A percentile compares a stretch with the other conserved stretches of the same genome.
These are phyloP conservation scores for Australoheros facetus DNA, from an alignment of 2,797 vertebrate genomes.

Conservation along the genomic window DNA sequence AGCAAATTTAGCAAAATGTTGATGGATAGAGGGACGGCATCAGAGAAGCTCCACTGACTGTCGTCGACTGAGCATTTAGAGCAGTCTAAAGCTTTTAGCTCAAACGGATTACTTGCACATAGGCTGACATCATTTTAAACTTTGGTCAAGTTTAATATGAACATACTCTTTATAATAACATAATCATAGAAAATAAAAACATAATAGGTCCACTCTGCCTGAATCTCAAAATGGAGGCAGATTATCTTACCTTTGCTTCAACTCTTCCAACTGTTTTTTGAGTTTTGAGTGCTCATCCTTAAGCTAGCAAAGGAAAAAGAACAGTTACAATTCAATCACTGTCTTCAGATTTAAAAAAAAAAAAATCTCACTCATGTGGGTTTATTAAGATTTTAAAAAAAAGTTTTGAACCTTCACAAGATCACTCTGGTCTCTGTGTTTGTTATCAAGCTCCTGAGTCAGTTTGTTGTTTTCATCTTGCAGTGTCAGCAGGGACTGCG, in stretches of 20 bases:
- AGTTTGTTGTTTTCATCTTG: conserved; percentile 90
- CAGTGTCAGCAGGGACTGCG: conserved; percentile 84
- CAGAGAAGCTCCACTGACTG: no score
- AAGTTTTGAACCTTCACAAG: conserved; percentile 72
- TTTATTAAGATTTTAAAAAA: background rate
- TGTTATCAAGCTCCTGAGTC: conserved; percentile 84
- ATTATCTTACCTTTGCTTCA: conserved; percentile 90
- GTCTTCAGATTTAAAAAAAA: background rate
- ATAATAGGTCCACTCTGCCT: background rate
- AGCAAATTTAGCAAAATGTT: no score
- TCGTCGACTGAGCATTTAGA: no score
- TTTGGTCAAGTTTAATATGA: no score
- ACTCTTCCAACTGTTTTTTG: conserved; percentile 90
- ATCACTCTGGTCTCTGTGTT: conserved; percentile 82
- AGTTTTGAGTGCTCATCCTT: conserved; percentile 89
- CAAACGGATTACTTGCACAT: no score
- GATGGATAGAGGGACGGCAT: no score
- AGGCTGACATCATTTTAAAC: no score
- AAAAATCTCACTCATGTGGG: background rate
- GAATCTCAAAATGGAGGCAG: background rate
- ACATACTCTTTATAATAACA: background rate
- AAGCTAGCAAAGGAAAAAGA: conserved; percentile 73
- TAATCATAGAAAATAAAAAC: background rate
- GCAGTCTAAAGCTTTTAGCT: no score
- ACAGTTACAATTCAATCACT: background rate